phyloP scores from a whole-genome alignment of 2,797 vertebrate genomes.

The Geotrypetes seraphini region DNA sequence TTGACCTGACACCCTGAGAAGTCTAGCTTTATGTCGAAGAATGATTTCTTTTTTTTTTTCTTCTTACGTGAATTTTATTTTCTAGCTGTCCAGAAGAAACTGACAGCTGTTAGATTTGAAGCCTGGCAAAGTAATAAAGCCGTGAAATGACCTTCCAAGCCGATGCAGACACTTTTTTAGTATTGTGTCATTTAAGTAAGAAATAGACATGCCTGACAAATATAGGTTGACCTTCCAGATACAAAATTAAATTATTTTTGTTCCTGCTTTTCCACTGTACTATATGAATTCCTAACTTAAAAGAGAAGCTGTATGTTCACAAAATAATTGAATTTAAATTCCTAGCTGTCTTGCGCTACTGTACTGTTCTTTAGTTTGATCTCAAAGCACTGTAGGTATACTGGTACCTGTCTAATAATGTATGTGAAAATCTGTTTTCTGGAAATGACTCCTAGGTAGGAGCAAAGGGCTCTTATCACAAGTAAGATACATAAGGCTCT shows the following conservation, averaged over 20 bases:
- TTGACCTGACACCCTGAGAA: too few relatives aligned
- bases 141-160: slow-evolving; percentile 33
- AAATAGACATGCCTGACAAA: slow-evolving; percentile 28
- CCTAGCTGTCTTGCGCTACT: too few relatives aligned
- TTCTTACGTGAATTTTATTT: slow-evolving; percentile 32
- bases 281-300: neutral
- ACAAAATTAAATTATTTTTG: slow-evolving; percentile 5
- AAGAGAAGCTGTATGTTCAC: slow-evolving; percentile 1
- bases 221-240: slow-evolving; percentile 7
- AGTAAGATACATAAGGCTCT: too few relatives aligned
- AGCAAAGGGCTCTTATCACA: too few relatives aligned
- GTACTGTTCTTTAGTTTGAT: too few relatives aligned
- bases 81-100: slow-evolving; percentile 29
- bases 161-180: slow-evolving; percentile 21
- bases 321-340: neutral
- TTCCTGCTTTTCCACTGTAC: neutral
- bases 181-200: slow-evolving; percentile 22
- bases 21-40: slow-evolving; percentile 24
- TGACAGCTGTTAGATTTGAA: slow-evolving; percentile 45
- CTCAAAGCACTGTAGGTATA: too few relatives aligned
- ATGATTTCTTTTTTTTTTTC: slow-evolving; percentile 10
- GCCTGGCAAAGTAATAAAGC: slow-evolving; percentile 20
- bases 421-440: too few relatives aligned
- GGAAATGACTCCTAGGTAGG: too few relatives aligned
- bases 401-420: too few relatives aligned